Percentiles rank a stretch among this genome's conserved stretches.
Conservation (phyloP, 2,888 invertebrate genomes). For the Ochropleura leucogaster region DNA sequence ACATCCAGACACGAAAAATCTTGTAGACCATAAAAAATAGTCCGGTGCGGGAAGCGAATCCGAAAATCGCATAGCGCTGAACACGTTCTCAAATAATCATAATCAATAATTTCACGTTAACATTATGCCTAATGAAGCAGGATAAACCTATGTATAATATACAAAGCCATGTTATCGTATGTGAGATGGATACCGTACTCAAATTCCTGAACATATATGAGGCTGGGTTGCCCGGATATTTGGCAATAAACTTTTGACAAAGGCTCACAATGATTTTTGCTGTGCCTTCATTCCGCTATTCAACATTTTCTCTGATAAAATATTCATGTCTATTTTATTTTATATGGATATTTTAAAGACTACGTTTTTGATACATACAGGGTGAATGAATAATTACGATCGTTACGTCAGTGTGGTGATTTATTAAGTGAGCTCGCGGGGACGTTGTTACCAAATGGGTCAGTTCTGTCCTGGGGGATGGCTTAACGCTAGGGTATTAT, state of each 20-base stretch:
- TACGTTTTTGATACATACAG: conserved; percentile 12
- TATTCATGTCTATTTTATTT: conserved; percentile 22
- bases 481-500: conserved; percentile 26
- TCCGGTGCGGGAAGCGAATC: not conserved
- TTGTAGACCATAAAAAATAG: not conserved
- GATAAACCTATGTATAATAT: conserved; percentile 17
- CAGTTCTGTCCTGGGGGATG: conserved; percentile 20
- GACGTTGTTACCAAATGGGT: conserved; percentile 24
- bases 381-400: conserved; percentile 37
- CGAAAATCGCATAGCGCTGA: not conserved
- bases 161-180: conserved; percentile 18
- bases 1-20: not conserved
- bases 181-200: conserved; percentile 54
- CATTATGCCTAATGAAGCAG: not conserved
- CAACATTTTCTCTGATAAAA: conserved; percentile 31
- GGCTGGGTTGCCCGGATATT: conserved; percentile 41
- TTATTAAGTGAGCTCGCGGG: conserved; percentile 42
- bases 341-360: conserved; percentile 34
- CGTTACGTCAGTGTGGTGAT: conserved; percentile 45
- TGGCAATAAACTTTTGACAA: conserved; percentile 56
- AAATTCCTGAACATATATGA: conserved; percentile 51
- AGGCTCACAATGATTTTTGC: conserved; percentile 51
- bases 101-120: conserved; percentile 13
- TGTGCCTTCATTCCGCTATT: conserved; percentile 25
- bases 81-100: not conserved